These are phyloP conservation scores for Trogon surrucura DNA, from an alignment of 2,113 vertebrate genomes.

Conservation along the genomic window DNA sequence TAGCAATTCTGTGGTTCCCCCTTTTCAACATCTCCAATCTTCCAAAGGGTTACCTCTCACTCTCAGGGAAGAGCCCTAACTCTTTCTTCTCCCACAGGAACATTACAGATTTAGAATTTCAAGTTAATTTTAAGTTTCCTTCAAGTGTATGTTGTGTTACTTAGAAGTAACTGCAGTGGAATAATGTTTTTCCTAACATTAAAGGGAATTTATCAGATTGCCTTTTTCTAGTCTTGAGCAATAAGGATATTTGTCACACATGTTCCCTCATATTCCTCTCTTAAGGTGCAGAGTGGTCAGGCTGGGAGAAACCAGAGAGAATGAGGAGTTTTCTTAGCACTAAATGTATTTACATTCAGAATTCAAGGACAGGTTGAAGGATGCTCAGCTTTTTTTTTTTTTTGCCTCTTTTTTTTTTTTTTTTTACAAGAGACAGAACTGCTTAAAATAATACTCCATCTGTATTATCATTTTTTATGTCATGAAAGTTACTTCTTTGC, in stretches of 20 bases:
- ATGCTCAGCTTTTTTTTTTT: neutral
- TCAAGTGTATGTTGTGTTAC: neutral
- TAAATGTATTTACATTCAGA: constrained; percentile 28
- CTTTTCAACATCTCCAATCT: neutral
- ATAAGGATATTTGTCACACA: neutral
- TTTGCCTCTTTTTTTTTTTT: too few species aligned
- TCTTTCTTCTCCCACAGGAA: neutral
- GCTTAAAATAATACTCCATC: neutral
- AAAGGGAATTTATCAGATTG: neutral
- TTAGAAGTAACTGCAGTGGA: neutral
- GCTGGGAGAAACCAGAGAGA: neutral
- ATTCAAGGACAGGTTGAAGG: neutral
- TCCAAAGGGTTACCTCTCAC: neutral
- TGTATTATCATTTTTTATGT: neutral
- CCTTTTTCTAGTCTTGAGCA: neutral
- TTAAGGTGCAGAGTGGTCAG: constrained; percentile 17
- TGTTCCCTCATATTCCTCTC: constrained; percentile 21
- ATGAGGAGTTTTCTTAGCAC: neutral
- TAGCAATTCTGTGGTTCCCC: neutral
- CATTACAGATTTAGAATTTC: neutral
- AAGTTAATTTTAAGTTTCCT: neutral
- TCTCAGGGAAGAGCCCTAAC: neutral
- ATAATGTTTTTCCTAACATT: neutral
- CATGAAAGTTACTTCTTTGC: neutral
- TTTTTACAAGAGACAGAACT: neutral